Conservation (phyloP, 2,113 vertebrate genomes). For the Tautogolabrus adspersus region DNA sequence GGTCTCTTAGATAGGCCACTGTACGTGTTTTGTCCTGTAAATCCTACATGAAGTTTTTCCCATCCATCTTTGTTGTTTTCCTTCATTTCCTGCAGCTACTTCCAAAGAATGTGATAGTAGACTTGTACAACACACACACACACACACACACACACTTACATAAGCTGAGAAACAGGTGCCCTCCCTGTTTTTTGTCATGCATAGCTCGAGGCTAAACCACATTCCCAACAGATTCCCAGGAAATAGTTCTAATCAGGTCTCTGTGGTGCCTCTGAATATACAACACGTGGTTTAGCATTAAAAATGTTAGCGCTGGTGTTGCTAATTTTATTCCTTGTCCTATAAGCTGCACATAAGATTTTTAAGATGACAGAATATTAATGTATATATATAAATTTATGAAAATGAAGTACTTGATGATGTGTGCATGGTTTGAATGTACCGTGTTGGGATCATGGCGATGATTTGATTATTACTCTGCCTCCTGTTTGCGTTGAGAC, state of each 20-base stretch:
- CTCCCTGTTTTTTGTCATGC: constrained; percentile 37
- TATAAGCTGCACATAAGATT: constrained; percentile 57
- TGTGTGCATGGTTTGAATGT: constrained; percentile 76
- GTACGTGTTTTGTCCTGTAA: not conserved
- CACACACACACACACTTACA: constrained; percentile 15
- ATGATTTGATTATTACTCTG: constrained; percentile 44
- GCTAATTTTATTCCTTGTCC: constrained; percentile 39
- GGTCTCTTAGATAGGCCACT: not conserved
- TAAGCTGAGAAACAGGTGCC: constrained; percentile 29
- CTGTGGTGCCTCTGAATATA: constrained; percentile 7
- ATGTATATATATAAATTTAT: constrained; percentile 43
- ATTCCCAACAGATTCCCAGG: constrained; percentile 37
- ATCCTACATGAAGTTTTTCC: not conserved
- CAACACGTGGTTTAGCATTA: constrained; percentile 33
- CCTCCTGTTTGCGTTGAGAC: constrained; percentile 58
- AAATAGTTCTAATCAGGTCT: constrained; percentile 16
- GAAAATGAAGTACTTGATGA: constrained; percentile 61
- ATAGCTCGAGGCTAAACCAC: constrained; percentile 27
- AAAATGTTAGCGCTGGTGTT: constrained; percentile 42
- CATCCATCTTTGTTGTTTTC: constrained; percentile 23
- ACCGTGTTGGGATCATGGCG: constrained; percentile 61
- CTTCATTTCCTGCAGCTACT: constrained; percentile 62
- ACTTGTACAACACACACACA: constrained; percentile 20
- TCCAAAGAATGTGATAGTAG: constrained; percentile 69
- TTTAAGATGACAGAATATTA: constrained; percentile 52